Conservation (phyloP, 2,888 invertebrate species). For the Trissonchulus latispiculum region DNA sequence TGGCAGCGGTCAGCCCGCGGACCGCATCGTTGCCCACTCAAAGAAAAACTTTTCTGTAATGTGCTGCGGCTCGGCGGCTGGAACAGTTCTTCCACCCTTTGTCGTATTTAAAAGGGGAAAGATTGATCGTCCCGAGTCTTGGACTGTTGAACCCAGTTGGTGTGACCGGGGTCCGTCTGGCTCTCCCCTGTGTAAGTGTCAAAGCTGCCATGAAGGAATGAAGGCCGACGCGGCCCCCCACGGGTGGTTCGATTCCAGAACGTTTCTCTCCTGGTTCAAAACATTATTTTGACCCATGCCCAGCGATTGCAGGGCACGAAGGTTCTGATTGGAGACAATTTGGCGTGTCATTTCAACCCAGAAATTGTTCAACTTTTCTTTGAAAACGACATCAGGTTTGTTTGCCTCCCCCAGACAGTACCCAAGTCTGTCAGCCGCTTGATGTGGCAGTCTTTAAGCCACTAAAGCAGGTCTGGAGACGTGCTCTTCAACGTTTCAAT, state of each 20-base stretch:
- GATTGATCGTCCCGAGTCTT: neutral
- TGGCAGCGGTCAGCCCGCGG: too few relatives aligned
- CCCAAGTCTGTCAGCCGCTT: conserved; percentile 24
- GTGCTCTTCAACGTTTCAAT: too few relatives aligned
- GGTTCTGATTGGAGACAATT: conserved; percentile 11
- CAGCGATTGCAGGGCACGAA: neutral
- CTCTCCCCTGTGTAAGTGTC: neutral
- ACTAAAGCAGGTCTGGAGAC: conserved; percentile 20
- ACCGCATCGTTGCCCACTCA: too few relatives aligned
- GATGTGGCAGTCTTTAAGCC: conserved; percentile 24
- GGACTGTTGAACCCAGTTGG: too few relatives aligned
- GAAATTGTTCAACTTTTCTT: neutral
- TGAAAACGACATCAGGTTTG: conserved; percentile 21
- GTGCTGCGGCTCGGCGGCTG: neutral
- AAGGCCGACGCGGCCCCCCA: neutral
- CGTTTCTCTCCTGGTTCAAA: neutral
- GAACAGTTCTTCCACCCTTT: neutral
- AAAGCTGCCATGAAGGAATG: neutral
- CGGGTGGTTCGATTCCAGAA: conserved; percentile 1
- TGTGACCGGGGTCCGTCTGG: neutral
- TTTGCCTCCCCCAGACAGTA: conserved; percentile 21
- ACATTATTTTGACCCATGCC: neutral
- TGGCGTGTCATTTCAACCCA: neutral
- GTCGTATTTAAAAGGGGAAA: neutral
- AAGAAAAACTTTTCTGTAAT: neutral